Base-by-base conservation (phyloP, 2,888 invertebrate genomes). In the Amorpha juglandis region DNA sequence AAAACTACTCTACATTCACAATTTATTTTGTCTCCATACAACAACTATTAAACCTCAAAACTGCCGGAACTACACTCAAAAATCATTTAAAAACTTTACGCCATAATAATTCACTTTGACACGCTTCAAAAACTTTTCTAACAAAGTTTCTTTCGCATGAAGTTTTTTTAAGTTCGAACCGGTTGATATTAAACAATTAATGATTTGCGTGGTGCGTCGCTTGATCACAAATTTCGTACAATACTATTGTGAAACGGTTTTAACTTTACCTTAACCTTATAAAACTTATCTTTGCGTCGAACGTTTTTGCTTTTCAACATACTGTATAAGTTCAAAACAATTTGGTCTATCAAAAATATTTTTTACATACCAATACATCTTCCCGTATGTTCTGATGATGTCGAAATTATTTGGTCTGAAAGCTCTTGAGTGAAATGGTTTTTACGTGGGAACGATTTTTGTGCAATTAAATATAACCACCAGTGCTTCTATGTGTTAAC, bases 391-490 rank as follows among this genome's bases (percentile, higher is more conserved):
- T 50, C 74, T 73, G 71, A 71, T 76, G 76, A 78, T 82, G 75
- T 80, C 76, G 78, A 87, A 85, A 82, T 80, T 77, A 85, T 84
- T 86, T 92, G 89, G 93, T 91, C 84, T 93, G 93, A 92, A 92
- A 93, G 93, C 93, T 91, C 89, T 91, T 90, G 93, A 93, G 93
- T 93, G 93, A 93, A 93, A 93, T 93, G 93, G 93, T 93, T 93
- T 93, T 93, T 93, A 93, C 93, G 93, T 93, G 93, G 93, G 93
- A 93, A 93, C 92, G 93, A 93, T 93, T 93, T 93, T 93, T 93
- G 92, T 92, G 93, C 92, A 88, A 86, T 76, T 82, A 86, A 90
- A 83, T 74, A 80, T 82, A 83, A 83, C 71, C 83, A 84, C 76
- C 81, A 90, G 92, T 91, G 91, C 83, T 89, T 84, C 79, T 81